Base-by-base conservation (phyloP, 2,797 vertebrate genomes). In the Poeciliopsis infans region DNA sequence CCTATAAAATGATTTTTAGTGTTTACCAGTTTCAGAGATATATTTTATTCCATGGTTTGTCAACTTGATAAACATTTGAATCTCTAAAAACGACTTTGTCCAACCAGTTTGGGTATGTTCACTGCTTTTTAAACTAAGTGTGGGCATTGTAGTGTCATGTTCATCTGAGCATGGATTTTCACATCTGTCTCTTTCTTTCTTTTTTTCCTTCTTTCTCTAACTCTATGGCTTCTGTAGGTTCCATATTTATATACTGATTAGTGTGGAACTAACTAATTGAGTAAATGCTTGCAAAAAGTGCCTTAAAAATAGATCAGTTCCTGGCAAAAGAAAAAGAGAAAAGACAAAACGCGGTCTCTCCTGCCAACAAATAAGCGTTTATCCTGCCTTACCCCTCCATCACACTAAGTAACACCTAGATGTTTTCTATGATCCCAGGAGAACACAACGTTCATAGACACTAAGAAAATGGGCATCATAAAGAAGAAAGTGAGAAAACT, bases 401-500 rank as follows among this genome's bases (percentile, higher is more conserved):
- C 39, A 12, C 36, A 55, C 25, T 18, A 53, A 72, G 53, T 25
- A 41, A 69, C 3, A 4, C 23, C 7, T 12, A 23, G 0, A 12
- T 53, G 15, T 49, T 53, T 51, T 64, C 59, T 86, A 53, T 78
- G 76, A 86, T 83, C 82, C 28, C 45, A 99, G 98, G 98, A 99
- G 94, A 99, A 98, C 91, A 87, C 94, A 11, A 92, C 97, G 86
- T 99, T 99, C 94, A 98, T 99, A 88, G 98, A 99, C 96, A 99
- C 98, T 84, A 99, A 97, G 95, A 97, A 96, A 92, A 92, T 99
- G 91, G 95, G 97, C 93, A 97, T 96, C 91, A 95, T 99, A 79
- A 99, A 99, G 95, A 99, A 99, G 94, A 99, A 98, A 94, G 98
- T 99, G 84, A 96, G 98, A 87, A 99, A 98, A 93, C 88, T 97